Evolutionary conservation across 2,797 vertebrate genomes (phyloP).

Genomic region (Sparidentex hasta): DNA sequence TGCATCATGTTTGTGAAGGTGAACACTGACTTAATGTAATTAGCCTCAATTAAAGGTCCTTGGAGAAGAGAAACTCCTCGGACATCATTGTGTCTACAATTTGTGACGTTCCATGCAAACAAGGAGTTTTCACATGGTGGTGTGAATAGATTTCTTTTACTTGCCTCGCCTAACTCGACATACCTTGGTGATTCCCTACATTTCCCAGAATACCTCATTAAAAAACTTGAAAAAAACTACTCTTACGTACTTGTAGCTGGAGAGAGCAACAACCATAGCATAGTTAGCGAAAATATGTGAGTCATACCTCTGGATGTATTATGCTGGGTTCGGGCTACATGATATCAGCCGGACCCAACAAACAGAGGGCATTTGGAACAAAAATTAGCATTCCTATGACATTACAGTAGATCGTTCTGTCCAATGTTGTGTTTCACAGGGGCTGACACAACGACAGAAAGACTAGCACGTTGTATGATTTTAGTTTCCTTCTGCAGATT

Average conservation of each 20-base stretch:
- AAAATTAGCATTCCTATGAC: not conserved
- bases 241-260: not conserved
- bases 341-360: not conserved
- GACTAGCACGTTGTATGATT: not conserved
- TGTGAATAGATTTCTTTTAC: not conserved
- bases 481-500: not conserved
- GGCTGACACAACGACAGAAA: not conserved
- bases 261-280: not conserved
- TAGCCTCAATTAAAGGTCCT: constrained; percentile 28
- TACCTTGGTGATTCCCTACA: not conserved
- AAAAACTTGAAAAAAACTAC: not conserved
- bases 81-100: not conserved
- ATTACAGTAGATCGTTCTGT: not conserved
- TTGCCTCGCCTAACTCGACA: not conserved
- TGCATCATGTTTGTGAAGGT: constrained; percentile 31
- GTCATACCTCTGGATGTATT: not conserved
- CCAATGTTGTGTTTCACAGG: not conserved
- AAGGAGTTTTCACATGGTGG: not conserved
- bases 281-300: not conserved
- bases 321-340: not conserved
- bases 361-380: not conserved
- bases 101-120: not conserved
- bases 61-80: constrained; percentile 13
- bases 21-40: constrained; percentile 36
- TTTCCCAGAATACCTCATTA: constrained; percentile 18